phyloP scores from a whole-genome alignment of 2,797 vertebrate genomes.

The Nannoperca australis region DNA sequence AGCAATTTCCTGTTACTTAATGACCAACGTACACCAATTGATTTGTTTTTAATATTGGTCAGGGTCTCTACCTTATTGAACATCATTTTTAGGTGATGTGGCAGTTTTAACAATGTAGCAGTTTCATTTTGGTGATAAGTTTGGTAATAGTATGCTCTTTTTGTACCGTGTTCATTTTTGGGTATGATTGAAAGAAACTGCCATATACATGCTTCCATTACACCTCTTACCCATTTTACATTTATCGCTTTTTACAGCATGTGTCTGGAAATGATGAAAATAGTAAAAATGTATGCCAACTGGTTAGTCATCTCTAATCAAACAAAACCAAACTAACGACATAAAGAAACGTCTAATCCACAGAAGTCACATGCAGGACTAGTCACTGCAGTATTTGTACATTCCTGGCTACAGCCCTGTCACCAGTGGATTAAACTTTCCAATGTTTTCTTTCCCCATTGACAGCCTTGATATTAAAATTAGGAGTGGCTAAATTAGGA shows the following conservation, averaged over 20 bases:
- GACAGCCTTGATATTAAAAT: not conserved
- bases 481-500: not conserved
- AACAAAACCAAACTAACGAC: not conserved
- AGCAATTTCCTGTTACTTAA: not conserved
- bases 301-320: not conserved
- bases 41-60: not conserved
- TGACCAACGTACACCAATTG: not conserved
- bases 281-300: not conserved
- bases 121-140: not conserved
- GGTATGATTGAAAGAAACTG: not conserved
- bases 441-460: not conserved
- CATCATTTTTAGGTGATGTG: too few relatives aligned
- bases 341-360: not conserved
- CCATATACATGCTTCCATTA: not conserved
- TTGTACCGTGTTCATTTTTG: too few relatives aligned
- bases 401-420: not conserved
- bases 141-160: not conserved
- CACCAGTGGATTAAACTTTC: not conserved
- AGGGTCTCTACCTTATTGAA: not conserved
- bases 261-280: not conserved
- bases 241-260: not conserved
- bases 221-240: not conserved
- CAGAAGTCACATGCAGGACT: constrained; percentile 24
- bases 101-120: too few relatives aligned
- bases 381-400: constrained; percentile 18